Evolutionary conservation across 2,113 vertebrate genomes (phyloP).

Genomic region (Callionymus lyra): DNA sequence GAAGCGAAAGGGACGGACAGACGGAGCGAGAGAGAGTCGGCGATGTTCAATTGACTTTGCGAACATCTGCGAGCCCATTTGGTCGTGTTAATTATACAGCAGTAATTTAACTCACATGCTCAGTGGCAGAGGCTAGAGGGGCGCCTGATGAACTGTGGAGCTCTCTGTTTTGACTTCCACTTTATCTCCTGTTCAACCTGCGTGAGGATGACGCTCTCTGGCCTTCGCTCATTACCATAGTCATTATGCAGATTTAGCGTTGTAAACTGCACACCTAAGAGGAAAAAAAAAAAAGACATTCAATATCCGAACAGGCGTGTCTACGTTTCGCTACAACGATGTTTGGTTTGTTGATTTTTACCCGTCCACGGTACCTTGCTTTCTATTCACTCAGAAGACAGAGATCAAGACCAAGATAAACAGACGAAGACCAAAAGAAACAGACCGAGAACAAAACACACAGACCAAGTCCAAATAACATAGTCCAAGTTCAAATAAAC

Average conservation of each 20-base stretch:
- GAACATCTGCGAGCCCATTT: constrained; percentile 50
- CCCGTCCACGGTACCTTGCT: too few relatives aligned
- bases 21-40: constrained; percentile 3
- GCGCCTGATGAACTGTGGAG: constrained; percentile 21
- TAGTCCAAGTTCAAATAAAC: too few relatives aligned
- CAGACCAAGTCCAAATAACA: too few relatives aligned
- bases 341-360: too few relatives aligned
- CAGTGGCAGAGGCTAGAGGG: constrained; percentile 16
- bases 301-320: too few relatives aligned
- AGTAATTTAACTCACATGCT: constrained; percentile 33
- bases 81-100: constrained; percentile 43
- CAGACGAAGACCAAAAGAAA: too few relatives aligned
- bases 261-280: constrained; percentile 10
- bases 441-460: too few relatives aligned
- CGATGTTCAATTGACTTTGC: constrained; percentile 45
- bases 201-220: constrained; percentile 7
- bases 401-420: too few relatives aligned
- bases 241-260: constrained; percentile 17
- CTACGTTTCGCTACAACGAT: background rate
- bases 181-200: constrained; percentile 16
- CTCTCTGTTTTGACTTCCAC: constrained; percentile 10
- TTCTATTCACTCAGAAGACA: too few relatives aligned
- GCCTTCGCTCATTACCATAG: constrained; percentile 17
- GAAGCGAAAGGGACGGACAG: constrained; percentile 1
- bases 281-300: constrained; percentile 8